Evolutionary conservation across 2,888 invertebrate genomes (phyloP).

Genomic region (Drosophila koepferae): DNA sequence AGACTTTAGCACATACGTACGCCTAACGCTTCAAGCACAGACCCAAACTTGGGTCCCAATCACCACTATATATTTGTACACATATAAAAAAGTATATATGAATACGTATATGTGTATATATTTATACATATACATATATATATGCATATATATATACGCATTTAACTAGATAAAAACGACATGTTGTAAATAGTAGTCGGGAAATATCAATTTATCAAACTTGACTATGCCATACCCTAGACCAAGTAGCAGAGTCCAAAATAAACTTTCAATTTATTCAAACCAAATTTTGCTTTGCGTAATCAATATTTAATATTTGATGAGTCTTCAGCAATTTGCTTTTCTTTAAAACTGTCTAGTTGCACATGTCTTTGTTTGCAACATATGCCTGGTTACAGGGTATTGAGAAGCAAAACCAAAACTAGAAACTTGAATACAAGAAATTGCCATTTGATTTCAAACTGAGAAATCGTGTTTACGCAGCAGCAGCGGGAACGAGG

Average conservation of each 20-base stretch:
- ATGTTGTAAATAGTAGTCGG: slow-evolving; percentile 18
- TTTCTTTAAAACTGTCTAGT: neutral
- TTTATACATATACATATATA: slow-evolving; percentile 6
- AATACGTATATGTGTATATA: slow-evolving; percentile 7
- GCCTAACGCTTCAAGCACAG: slow-evolving; percentile 1
- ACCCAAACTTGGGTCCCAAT: slow-evolving; percentile 33
- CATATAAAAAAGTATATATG: neutral
- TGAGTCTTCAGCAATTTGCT: neutral
- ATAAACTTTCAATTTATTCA: too few relatives aligned
- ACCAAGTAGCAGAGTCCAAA: neutral
- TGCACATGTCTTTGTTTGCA: neutral
- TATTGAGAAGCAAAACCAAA: slow-evolving; percentile 44
- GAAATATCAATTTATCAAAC: slow-evolving; percentile 3
- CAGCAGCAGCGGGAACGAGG: slow-evolving; percentile 11
- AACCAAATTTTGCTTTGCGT: too few relatives aligned
- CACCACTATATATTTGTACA: slow-evolving; percentile 10
- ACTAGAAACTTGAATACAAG: slow-evolving; percentile 66
- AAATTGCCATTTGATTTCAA: slow-evolving; percentile 71
- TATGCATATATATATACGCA: slow-evolving; percentile 21
- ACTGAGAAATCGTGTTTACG: slow-evolving; percentile 45
- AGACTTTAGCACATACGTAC: slow-evolving; percentile 15
- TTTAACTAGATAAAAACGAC: slow-evolving; percentile 38
- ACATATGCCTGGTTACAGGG: neutral
- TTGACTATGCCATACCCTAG: slow-evolving; percentile 7
- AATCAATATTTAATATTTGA: too few relatives aligned